Percentiles rank a stretch among this genome's conserved stretches.
These are phyloP conservation scores for Sterrhoptilus dennistouni DNA, from an alignment of 2,113 vertebrate genomes.

Conservation along the genomic window DNA sequence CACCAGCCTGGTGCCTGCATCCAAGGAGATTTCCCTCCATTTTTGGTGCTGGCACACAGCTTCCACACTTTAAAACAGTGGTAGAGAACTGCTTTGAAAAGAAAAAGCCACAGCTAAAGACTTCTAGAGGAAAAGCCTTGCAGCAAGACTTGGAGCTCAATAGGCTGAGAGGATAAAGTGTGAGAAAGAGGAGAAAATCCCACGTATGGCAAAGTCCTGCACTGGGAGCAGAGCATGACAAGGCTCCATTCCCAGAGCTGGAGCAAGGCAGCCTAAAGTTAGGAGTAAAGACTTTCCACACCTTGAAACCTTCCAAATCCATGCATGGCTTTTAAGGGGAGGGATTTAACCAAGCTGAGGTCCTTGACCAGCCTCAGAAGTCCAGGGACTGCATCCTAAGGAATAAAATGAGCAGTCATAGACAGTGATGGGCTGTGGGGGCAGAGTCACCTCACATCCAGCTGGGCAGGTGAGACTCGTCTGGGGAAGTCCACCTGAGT, in stretches of 20 bases:
- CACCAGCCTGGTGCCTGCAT: too few relatives aligned
- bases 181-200: not conserved
- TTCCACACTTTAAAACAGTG: not conserved
- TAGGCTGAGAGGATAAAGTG: not conserved
- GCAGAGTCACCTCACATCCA: not conserved
- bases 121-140: not conserved
- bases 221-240: not conserved
- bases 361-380: not conserved
- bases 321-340: not conserved
- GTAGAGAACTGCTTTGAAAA: not conserved
- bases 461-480: not conserved
- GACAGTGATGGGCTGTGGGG: not conserved
- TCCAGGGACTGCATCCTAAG: not conserved
- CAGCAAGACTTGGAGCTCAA: not conserved
- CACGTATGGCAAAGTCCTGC: not conserved
- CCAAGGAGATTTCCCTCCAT: not conserved
- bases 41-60: not conserved
- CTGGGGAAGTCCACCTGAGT: not conserved
- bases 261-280: not conserved
- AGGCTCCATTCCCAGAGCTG: not conserved
- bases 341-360: not conserved
- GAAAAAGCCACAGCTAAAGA: not conserved
- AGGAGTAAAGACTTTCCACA: not conserved
- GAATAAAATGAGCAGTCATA: not conserved
- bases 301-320: not conserved